phyloP scores from a whole-genome alignment of 2,888 invertebrate species.

The Pyrocoelia pectoralis region DNA sequence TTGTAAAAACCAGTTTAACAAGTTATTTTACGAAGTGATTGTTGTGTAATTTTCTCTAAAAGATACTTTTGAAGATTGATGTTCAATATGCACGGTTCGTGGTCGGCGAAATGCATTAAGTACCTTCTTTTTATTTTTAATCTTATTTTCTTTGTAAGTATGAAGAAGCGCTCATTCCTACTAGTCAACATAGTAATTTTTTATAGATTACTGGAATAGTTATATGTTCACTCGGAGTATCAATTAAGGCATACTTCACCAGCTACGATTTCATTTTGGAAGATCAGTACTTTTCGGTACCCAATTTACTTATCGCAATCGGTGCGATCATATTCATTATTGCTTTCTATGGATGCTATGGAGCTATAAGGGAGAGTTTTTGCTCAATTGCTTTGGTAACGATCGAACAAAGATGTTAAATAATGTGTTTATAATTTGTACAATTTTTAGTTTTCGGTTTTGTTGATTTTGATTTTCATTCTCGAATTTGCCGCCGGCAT shows the following conservation, averaged over 20 bases:
- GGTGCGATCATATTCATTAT: slow-evolving; percentile 91
- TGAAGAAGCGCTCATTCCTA: not conserved
- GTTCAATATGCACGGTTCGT: slow-evolving; percentile 50
- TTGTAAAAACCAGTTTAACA: slow-evolving; percentile 14
- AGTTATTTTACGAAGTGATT: not conserved
- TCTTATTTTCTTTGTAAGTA: slow-evolving; percentile 85
- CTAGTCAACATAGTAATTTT: slow-evolving; percentile 31
- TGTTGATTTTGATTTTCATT: slow-evolving; percentile 83
- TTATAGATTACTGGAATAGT: slow-evolving; percentile 87
- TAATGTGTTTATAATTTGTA: slow-evolving; percentile 1
- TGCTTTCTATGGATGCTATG: slow-evolving; percentile 96
- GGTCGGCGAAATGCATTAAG: slow-evolving; percentile 71
- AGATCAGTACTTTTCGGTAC: slow-evolving; percentile 83
- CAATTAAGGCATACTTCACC: slow-evolving; percentile 75
- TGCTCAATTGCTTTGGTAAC: slow-evolving; percentile 92
- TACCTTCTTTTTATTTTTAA: slow-evolving; percentile 88
- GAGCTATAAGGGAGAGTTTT: slow-evolving; percentile 93
- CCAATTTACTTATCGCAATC: slow-evolving; percentile 85
- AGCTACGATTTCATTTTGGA: slow-evolving; percentile 83
- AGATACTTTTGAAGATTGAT: slow-evolving; percentile 2
- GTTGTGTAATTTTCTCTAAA: not conserved
- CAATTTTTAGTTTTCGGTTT: slow-evolving; percentile 71
- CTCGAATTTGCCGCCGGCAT: slow-evolving; percentile 86
- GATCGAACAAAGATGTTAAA: not conserved
- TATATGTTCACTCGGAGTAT: slow-evolving; percentile 82